Evolutionary conservation across 2,888 invertebrate genomes (phyloP).

Genomic region (Plagodis pulveraria): DNA sequence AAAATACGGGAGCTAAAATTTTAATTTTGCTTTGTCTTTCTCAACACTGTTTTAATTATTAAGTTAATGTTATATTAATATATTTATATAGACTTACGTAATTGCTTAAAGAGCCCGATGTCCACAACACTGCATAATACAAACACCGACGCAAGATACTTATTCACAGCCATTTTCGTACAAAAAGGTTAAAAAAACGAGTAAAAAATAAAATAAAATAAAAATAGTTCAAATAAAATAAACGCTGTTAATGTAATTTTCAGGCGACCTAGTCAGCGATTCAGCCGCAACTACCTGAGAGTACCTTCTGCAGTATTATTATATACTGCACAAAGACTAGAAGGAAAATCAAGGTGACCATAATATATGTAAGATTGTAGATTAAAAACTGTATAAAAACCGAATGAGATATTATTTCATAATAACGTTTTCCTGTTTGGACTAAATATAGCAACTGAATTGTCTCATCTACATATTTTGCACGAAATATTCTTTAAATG

Average conservation of each 20-base stretch:
- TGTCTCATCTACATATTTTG: not conserved
- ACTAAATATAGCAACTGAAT: not conserved
- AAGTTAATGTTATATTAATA: no score
- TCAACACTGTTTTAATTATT: no score
- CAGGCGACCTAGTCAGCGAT: constrained; percentile 12
- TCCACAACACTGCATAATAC: constrained; percentile 51
- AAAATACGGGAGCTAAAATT: no score
- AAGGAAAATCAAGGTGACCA: constrained; percentile 40
- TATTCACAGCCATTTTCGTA: constrained; percentile 42
- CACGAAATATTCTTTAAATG: no score
- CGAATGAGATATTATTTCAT: constrained; percentile 7
- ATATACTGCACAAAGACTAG: constrained; percentile 39
- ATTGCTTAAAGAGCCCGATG: constrained; percentile 49
- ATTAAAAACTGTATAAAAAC: constrained; percentile 16
- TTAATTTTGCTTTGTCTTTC: no score
- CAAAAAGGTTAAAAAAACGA: no score
- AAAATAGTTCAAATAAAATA: not conserved
- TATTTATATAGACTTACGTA: constrained; percentile 52
- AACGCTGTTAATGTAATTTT: constrained; percentile 4
- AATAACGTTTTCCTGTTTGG: constrained; percentile 13
- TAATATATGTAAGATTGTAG: constrained; percentile 4
- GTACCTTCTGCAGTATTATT: constrained; percentile 27
- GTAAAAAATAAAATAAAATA: no score
- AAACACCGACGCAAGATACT: constrained; percentile 39
- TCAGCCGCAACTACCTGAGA: constrained; percentile 31